Conservation (phyloP, 2,797 vertebrate species). For the Sebastes iracundus region DNA sequence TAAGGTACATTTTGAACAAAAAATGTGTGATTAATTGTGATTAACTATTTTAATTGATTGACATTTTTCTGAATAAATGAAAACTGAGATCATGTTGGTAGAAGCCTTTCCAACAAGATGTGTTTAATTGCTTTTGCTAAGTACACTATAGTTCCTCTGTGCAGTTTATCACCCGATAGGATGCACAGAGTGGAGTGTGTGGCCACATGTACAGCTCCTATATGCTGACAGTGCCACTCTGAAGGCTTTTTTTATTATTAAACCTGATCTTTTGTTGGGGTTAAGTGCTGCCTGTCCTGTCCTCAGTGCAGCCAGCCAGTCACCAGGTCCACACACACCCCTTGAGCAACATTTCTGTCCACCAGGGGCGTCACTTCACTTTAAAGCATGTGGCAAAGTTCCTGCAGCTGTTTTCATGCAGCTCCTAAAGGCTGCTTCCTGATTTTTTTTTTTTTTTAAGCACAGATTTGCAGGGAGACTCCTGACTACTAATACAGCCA, state of each 20-base stretch:
- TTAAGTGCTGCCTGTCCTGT: slow-evolving; percentile 42
- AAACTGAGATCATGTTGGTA: neutral
- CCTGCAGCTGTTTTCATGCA: slow-evolving; percentile 29
- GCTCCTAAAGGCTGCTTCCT: slow-evolving; percentile 14
- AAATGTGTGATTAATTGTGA: too few species aligned
- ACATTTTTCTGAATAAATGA: neutral
- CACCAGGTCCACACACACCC: slow-evolving; percentile 18
- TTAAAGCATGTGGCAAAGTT: slow-evolving; percentile 44
- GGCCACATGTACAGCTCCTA: neutral
- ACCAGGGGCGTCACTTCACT: slow-evolving; percentile 33
- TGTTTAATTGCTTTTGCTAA: neutral
- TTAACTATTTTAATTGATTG: too few species aligned
- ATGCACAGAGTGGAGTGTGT: neutral
- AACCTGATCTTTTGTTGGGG: slow-evolving; percentile 29
- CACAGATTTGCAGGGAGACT: neutral
- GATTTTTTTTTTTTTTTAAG: neutral
- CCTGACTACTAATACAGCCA: neutral
- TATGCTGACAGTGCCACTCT: slow-evolving; percentile 35
- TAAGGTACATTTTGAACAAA: too few species aligned
- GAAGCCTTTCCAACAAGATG: neutral
- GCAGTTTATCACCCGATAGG: neutral
- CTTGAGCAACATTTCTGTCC: slow-evolving; percentile 35
- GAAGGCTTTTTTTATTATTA: slow-evolving; percentile 51
- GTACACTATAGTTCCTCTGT: neutral
- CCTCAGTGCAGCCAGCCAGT: slow-evolving; percentile 22